Conservation (phyloP, 2,113 vertebrate species). For the Passer montanus region DNA sequence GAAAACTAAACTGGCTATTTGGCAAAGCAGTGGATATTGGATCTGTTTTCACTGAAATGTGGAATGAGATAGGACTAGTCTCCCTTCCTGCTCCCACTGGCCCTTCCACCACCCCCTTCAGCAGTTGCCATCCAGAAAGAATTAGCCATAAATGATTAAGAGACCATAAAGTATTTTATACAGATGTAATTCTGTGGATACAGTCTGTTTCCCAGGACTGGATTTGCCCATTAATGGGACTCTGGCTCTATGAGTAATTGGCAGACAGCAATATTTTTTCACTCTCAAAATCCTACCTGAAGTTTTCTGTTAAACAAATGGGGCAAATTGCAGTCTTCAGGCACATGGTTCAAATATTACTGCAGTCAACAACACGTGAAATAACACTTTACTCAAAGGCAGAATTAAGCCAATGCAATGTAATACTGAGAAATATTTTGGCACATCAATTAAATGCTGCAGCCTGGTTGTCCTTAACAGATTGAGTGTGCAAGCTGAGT, state of each 20-base stretch:
- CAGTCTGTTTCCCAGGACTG: conserved; percentile 32
- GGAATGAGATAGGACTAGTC: conserved; percentile 45
- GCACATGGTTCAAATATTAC: not conserved
- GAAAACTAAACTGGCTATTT: conserved; percentile 49
- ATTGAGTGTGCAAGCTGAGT: not conserved
- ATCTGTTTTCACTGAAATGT: conserved; percentile 50
- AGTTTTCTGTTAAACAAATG: conserved; percentile 1
- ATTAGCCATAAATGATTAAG: conserved; percentile 39
- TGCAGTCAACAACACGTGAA: not conserved
- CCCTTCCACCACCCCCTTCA: conserved; percentile 6
- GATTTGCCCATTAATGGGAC: conserved; percentile 7
- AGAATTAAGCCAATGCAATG: not conserved
- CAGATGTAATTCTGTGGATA: conserved; percentile 24
- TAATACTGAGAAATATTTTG: not conserved
- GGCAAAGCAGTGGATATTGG: conserved; percentile 52
- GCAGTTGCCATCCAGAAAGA: conserved; percentile 38
- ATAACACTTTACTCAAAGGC: not conserved
- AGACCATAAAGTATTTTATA: conserved; percentile 52
- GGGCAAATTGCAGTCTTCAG: not conserved
- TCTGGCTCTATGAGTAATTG: conserved; percentile 14
- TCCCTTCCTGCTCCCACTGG: not conserved
- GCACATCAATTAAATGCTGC: not conserved
- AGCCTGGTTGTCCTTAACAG: not conserved
- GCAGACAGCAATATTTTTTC: conserved; percentile 18
- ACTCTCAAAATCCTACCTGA: not conserved